These are phyloP conservation scores for Amphiprion percula DNA, from an alignment of 2,113 vertebrate genomes.

Conservation along the genomic window DNA sequence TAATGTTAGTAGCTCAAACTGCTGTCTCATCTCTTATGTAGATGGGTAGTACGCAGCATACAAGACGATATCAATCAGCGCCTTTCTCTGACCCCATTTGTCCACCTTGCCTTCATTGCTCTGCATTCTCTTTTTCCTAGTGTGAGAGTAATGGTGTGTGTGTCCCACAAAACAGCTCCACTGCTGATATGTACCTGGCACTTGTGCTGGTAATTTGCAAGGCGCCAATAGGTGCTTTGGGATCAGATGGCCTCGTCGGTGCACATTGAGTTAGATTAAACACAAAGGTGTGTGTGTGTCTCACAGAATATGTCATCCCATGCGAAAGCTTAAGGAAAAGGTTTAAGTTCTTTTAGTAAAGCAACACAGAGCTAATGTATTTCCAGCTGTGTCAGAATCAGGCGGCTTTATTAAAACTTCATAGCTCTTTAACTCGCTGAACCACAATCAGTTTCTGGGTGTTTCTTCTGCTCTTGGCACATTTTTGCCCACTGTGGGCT, in stretches of 20 bases:
- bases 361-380: slow-evolving; percentile 16
- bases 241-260: slow-evolving; percentile 39
- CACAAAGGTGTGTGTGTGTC: slow-evolving; percentile 11
- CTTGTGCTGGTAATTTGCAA: slow-evolving; percentile 47
- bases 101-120: not conserved
- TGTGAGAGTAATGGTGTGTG: not conserved
- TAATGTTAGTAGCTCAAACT: not conserved
- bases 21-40: not conserved
- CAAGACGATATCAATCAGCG: slow-evolving; percentile 38
- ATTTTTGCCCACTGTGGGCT: too few species aligned
- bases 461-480: too few species aligned
- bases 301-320: slow-evolving; percentile 23
- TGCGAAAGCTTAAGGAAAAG: slow-evolving; percentile 31
- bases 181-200: slow-evolving; percentile 44
- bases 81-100: not conserved
- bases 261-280: slow-evolving; percentile 51
- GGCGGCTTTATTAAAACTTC: slow-evolving; percentile 55
- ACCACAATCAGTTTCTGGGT: too few species aligned
- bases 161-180: slow-evolving; percentile 24
- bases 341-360: slow-evolving; percentile 64
- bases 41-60: not conserved
- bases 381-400: not conserved
- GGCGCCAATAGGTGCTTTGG: slow-evolving; percentile 35
- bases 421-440: not conserved
- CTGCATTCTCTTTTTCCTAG: not conserved